Conservation (phyloP, 2,888 invertebrate species). For the Hipparchia sbordonii region DNA sequence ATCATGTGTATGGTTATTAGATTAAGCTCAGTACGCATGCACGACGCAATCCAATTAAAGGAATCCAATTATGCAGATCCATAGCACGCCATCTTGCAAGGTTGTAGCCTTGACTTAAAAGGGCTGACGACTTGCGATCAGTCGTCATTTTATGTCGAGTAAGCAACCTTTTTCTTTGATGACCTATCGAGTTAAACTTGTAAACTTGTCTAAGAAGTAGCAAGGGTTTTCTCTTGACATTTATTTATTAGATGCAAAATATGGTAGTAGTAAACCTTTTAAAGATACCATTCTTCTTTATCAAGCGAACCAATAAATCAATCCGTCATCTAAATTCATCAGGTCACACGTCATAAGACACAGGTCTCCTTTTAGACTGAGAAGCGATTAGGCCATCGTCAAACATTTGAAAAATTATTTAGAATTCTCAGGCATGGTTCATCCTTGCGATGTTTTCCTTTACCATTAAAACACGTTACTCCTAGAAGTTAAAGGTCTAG, state of each 20-base stretch:
- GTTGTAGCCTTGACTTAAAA: slow-evolving; percentile 59
- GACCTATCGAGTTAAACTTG: neutral
- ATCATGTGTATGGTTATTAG: slow-evolving; percentile 54
- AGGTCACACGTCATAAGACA: too few relatives aligned
- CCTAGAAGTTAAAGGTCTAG: too few relatives aligned
- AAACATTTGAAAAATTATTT: too few relatives aligned
- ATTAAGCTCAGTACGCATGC: slow-evolving; percentile 59
- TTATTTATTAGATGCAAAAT: neutral
- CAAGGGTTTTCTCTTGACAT: neutral
- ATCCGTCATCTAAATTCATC: too few relatives aligned
- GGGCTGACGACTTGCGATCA: slow-evolving; percentile 37
- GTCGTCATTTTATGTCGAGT: slow-evolving; percentile 6
- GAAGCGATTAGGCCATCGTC: too few relatives aligned
- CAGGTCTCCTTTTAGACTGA: too few relatives aligned
- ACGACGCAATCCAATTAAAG: slow-evolving; percentile 62
- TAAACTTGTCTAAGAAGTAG: neutral
- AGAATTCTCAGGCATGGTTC: too few relatives aligned
- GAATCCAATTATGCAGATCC: slow-evolving; percentile 66
- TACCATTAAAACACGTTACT: too few relatives aligned
- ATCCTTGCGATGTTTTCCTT: too few relatives aligned
- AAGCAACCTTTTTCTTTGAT: slow-evolving; percentile 5
- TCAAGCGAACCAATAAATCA: too few relatives aligned
- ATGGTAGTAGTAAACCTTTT: neutral
- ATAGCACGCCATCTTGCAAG: slow-evolving; percentile 43
- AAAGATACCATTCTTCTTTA: neutral